Conservation (phyloP, 1,140 invertebrate genomes). For the Drosophila azteca region DNA sequence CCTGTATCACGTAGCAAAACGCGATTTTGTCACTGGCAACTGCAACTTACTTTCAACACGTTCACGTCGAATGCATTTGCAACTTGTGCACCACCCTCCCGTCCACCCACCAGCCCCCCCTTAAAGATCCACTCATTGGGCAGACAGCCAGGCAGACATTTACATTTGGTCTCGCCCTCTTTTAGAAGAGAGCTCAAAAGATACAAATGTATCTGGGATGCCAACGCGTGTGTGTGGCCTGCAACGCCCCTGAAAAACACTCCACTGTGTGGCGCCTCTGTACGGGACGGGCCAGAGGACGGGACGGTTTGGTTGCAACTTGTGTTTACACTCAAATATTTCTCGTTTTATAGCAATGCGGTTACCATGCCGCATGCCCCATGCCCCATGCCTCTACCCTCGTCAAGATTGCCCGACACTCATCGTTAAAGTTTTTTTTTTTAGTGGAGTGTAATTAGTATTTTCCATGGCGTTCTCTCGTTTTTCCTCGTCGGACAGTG, state of each 20-base stretch:
- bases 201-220: slow-evolving; percentile 59
- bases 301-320: slow-evolving; percentile 16
- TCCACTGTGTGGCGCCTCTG: slow-evolving; percentile 54
- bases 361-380: slow-evolving; percentile 33
- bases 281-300: neutral
- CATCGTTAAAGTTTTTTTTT: slow-evolving; percentile 65
- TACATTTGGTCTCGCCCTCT: slow-evolving; percentile 41
- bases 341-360: slow-evolving; percentile 69
- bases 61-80: slow-evolving; percentile 64
- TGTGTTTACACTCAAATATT: slow-evolving; percentile 70
- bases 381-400: slow-evolving; percentile 13
- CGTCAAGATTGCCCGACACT: slow-evolving; percentile 57
- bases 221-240: slow-evolving; percentile 50
- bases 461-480: slow-evolving; percentile 44
- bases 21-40: slow-evolving; percentile 71
- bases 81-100: slow-evolving; percentile 23
- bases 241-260: slow-evolving; percentile 76
- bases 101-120: too few relatives aligned
- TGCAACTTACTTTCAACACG: slow-evolving; percentile 64
- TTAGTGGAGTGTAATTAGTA: slow-evolving; percentile 71
- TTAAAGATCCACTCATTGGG: neutral
- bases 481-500: slow-evolving; percentile 15
- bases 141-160: slow-evolving; percentile 49
- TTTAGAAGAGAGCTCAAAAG: slow-evolving; percentile 32
- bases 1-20: slow-evolving; percentile 57